Evolutionary conservation across 2,888 invertebrate species (phyloP), one percentile per base, ranked within the genome.

Genomic region (Cacoxenus indagator): DNA sequence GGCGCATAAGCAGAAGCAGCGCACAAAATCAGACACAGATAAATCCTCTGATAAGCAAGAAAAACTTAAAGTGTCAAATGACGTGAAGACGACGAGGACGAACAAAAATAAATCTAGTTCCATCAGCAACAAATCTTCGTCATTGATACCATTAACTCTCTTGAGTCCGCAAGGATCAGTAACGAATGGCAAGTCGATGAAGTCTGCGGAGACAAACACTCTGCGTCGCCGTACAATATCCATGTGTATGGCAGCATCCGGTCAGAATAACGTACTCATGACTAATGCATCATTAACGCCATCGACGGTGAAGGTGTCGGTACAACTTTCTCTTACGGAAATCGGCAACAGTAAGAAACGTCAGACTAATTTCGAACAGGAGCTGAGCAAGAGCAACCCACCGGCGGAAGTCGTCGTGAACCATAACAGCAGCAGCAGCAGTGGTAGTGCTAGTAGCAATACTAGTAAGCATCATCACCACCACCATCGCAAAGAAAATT

Each of bases 351-450:
- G 77, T 0, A 87, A 86, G 65, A 87, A 86, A 70, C 46, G 90
- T 80, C 68, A 91, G 88, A 81, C 90, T 83, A 71, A 90, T 88
- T 84, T 90, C 87, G 69, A 85, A 87, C 76, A 90, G 68, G 85
- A 85, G 54, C 69, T 81, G 1, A 82, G 71, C 6, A 81, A 81
- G 51, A 59, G 59, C 6, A 62, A 62, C 45, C 61, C 61, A 2
- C 80, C 80, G 1, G 51, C 19, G 6, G 9, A 17, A 17, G 72
- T 85, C 64, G 68, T 84, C 31, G 75, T 79, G n/a, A 75, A 75
- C 6, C 75, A 75, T 9, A 74, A 71, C 64, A 77, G 72, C 64
- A 79, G 54, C 9, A 64, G 68, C 31, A 71, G 27, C 45, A 79
- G 8, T 17, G 45, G 46, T 26, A 48, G 48, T 31, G 17, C 11